Percentiles rank a stretch among this genome's conserved stretches.
Evolutionary conservation across 2,888 invertebrate genomes (phyloP).

Genomic region (Torymus tubicola): DNA sequence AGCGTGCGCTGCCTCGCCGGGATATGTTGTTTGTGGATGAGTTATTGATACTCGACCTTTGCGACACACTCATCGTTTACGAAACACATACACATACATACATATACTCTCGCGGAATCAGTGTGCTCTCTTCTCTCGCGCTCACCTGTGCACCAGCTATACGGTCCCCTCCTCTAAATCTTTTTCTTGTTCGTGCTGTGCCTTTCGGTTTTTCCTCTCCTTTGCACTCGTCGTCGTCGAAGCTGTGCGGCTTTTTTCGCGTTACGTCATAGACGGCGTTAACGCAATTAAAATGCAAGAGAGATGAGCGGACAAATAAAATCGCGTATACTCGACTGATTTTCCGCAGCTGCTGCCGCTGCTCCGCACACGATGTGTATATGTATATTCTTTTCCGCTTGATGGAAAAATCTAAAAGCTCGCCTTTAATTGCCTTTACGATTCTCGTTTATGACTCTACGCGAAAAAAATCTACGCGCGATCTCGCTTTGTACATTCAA

Average conservation of each 20-base stretch:
- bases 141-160: background rate
- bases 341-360: background rate
- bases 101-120: no score
- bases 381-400: background rate
- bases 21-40: conserved; percentile 53
- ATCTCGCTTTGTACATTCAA: background rate
- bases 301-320: background rate
- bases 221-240: background rate
- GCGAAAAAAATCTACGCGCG: background rate
- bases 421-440: conserved; percentile 5
- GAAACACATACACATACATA: conserved; percentile 26
- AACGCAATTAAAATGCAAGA: conserved; percentile 19
- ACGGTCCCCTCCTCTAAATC: background rate
- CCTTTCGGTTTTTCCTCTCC: conserved; percentile 19
- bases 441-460: background rate
- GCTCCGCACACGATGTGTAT: background rate
- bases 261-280: conserved; percentile 1
- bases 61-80: conserved; percentile 53
- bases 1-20: no score
- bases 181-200: background rate
- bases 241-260: background rate
- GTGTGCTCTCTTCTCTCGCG: background rate
- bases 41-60: conserved; percentile 56
- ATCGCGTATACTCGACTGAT: background rate
- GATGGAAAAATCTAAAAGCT: background rate